A percentile compares a stretch with the other conserved stretches of the same genome.
phyloP scores from a whole-genome alignment of 2,888 invertebrate genomes.

The Ophion costatus region DNA sequence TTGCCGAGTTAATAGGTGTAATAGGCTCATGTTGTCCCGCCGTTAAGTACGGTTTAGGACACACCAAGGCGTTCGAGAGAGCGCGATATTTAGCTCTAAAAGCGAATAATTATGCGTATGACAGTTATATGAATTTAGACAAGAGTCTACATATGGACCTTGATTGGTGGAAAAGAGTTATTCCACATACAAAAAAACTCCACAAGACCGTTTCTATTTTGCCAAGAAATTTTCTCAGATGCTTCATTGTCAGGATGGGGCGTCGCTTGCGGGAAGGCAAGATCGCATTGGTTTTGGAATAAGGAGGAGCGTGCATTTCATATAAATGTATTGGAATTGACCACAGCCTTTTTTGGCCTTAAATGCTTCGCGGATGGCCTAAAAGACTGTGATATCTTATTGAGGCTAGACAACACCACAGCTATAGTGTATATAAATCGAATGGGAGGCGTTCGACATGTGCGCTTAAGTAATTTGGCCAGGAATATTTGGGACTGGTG shows the following conservation, averaged over 20 bases:
- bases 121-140: background rate
- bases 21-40: conserved; percentile 25
- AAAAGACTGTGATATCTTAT: conserved; percentile 46
- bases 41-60: conserved; percentile 11
- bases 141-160: background rate
- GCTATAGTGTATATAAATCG: conserved; percentile 40
- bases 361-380: conserved; percentile 58
- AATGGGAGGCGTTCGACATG: conserved; percentile 34
- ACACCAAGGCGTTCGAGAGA: conserved; percentile 35
- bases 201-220: background rate
- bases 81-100: conserved; percentile 25
- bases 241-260: conserved; percentile 31
- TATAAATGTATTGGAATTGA: conserved; percentile 58
- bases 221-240: conserved; percentile 24
- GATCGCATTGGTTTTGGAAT: conserved; percentile 29
- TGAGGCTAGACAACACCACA: conserved; percentile 62
- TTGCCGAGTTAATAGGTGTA: conserved; percentile 24
- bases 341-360: conserved; percentile 63
- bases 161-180: background rate
- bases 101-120: background rate
- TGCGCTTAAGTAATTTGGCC: conserved; percentile 28
- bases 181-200: background rate
- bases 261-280: background rate
- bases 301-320: conserved; percentile 45
- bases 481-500: conserved; percentile 23